Conservation (phyloP, 2,113 vertebrate genomes). For the Physeter macrocephalus region DNA sequence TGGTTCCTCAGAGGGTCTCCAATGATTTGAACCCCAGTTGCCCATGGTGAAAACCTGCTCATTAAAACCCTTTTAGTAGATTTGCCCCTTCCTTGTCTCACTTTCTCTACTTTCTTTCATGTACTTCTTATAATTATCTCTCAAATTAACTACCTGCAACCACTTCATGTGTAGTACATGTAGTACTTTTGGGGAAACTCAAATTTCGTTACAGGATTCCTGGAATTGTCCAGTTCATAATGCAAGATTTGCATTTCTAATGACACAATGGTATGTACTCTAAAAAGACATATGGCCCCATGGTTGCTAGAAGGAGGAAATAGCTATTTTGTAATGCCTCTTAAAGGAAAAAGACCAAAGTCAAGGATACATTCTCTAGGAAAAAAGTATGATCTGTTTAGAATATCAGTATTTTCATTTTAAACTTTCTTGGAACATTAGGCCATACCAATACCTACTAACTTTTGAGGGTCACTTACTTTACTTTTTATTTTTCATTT, state of each 20-base stretch:
- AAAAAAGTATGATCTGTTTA: conserved; percentile 22
- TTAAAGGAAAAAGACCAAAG: not conserved
- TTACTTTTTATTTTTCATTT: too few species aligned
- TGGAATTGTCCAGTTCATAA: not conserved
- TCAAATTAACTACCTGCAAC: not conserved
- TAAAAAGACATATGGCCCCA: not conserved
- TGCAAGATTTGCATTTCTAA: not conserved
- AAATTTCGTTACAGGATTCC: not conserved
- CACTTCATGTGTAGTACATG: not conserved
- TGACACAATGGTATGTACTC: not conserved
- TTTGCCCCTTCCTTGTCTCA: not conserved
- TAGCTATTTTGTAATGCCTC: not conserved
- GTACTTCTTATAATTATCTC: not conserved
- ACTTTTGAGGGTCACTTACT: conserved; percentile 24
- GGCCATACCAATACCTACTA: conserved; percentile 15
- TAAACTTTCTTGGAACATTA: conserved; percentile 43
- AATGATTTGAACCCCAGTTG: not conserved
- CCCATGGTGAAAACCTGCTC: not conserved
- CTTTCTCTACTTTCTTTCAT: not conserved
- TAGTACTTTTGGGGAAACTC: not conserved
- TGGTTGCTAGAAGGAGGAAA: conserved; percentile 18
- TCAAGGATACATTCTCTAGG: not conserved
- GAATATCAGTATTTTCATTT: conserved; percentile 54
- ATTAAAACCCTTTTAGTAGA: not conserved
- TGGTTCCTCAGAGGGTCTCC: not conserved